Evolutionary conservation across 2,797 vertebrate genomes (phyloP).

Genomic region (Cuculus canorus): DNA sequence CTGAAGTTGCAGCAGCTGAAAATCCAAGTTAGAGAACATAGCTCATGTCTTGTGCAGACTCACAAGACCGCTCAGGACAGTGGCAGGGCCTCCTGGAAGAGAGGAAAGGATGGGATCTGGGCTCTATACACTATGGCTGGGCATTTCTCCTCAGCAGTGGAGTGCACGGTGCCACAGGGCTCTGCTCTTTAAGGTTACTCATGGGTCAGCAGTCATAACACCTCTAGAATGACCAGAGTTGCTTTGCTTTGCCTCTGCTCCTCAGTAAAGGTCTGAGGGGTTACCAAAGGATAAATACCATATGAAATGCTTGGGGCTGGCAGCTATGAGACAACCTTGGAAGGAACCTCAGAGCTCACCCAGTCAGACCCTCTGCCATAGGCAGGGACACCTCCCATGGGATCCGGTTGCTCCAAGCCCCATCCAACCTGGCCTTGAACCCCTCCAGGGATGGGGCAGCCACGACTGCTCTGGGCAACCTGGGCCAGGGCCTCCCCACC

Average conservation of each 20-base stretch:
- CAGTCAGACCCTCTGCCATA: no score
- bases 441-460: no score
- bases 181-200: neutral
- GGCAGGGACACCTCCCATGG: no score
- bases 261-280: neutral
- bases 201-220: neutral
- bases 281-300: neutral
- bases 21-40: accelerated
- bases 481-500: no score
- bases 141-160: no score
- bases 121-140: neutral
- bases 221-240: neutral
- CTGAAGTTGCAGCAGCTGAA: neutral
- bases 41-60: neutral
- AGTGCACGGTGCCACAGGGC: no score
- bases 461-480: no score
- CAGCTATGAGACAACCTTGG: neutral
- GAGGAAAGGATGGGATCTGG: neutral
- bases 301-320: neutral
- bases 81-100: neutral
- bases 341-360: no score
- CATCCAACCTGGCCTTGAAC: no score
- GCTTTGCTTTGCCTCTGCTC: neutral
- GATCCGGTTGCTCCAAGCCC: no score
- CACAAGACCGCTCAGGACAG: neutral